A percentile compares a stretch with the other conserved stretches of the same genome.
These are phyloP conservation scores for Asbolus verrucosus DNA, from an alignment of 1,140 invertebrate genomes.

Conservation along the genomic window DNA sequence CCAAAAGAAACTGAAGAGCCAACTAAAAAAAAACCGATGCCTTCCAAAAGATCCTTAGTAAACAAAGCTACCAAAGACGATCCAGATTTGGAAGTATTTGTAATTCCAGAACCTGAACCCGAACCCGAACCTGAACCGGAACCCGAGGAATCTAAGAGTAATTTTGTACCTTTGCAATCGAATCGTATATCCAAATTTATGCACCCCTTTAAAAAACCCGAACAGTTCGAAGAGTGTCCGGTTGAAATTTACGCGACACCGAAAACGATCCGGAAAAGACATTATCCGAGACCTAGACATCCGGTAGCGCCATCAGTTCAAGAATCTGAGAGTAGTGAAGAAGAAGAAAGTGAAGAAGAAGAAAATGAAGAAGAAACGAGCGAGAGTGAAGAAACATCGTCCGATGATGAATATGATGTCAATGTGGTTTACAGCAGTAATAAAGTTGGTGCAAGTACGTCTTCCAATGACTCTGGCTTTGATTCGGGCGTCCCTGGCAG, in stretches of 20 bases:
- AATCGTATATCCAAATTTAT: constrained; percentile 62
- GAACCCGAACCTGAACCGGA: constrained; percentile 55
- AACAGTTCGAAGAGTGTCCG: constrained; percentile 60
- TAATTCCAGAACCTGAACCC: constrained; percentile 54
- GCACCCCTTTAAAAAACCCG: constrained; percentile 63
- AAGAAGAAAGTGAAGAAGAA: constrained; percentile 48
- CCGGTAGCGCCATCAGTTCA: constrained; percentile 36
- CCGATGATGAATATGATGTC: constrained; percentile 61
- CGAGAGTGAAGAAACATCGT: constrained; percentile 49
- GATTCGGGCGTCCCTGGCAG: constrained; percentile 68
- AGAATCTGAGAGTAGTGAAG: constrained; percentile 35
- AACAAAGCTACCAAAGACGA: constrained; percentile 61
- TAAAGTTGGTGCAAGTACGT: constrained; percentile 69
- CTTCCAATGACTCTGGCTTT: constrained; percentile 73
- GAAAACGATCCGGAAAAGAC: constrained; percentile 60
- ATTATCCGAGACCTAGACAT: constrained; percentile 57
- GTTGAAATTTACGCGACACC: constrained; percentile 62
- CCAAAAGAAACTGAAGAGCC: constrained; percentile 8
- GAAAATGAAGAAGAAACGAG: constrained; percentile 48
- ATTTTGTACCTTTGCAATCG: constrained; percentile 62
- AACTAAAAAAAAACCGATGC: not conserved
- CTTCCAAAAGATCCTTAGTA: constrained; percentile 61
- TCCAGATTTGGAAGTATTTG: constrained; percentile 61
- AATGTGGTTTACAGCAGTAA: constrained; percentile 62
- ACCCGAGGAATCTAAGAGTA: constrained; percentile 49